Evolutionary conservation across 2,113 vertebrate genomes (phyloP).

Genomic region (Myiozetetes cayanensis): DNA sequence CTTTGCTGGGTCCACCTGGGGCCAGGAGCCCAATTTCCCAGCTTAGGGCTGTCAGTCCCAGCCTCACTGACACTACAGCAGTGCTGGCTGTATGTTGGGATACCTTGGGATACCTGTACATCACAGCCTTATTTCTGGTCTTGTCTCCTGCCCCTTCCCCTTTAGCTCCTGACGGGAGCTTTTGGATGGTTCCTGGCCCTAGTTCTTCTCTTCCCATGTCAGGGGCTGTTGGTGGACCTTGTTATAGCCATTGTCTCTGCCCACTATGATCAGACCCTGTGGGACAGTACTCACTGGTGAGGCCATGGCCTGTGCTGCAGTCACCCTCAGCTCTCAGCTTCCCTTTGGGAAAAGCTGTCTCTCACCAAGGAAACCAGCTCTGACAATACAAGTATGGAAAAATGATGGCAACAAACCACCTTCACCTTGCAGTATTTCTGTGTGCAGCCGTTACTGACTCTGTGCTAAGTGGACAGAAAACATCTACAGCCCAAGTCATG

Average conservation of each 20-base stretch:
- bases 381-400: not conserved
- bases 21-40: not conserved
- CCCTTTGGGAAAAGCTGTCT: not conserved
- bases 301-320: rapidly evolving
- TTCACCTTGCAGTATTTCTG: not conserved
- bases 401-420: not conserved
- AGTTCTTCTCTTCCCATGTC: not conserved
- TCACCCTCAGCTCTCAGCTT: not conserved
- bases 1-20: not conserved
- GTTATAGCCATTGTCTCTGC: not conserved
- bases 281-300: rapidly evolving
- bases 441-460: not conserved
- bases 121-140: rapidly evolving
- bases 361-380: not conserved
- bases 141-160: not conserved
- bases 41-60: rapidly evolving
- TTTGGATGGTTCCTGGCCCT: not conserved
- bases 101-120: rapidly evolving
- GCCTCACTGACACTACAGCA: too few relatives aligned
- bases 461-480: not conserved
- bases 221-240: too few relatives aligned
- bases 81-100: not conserved
- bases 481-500: rapidly evolving
- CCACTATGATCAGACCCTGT: not conserved
- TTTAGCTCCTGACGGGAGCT: not conserved